Base-by-base conservation (phyloP, 2,113 vertebrate genomes). In the Ancistrus triradiatus region DNA sequence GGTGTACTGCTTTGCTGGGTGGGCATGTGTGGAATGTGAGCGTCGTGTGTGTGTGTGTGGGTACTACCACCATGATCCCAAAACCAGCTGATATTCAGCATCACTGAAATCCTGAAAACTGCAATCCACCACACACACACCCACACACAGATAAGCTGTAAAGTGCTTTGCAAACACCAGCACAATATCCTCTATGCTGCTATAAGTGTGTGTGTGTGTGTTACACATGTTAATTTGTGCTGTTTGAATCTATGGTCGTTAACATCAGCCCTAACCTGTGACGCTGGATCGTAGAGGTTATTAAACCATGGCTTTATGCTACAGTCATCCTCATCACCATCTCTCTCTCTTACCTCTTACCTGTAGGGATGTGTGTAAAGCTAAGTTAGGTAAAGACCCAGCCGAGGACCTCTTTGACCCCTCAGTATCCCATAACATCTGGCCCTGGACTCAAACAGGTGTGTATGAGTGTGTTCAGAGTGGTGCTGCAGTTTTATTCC, bases 401-500 rank as follows among this genome's bases (percentile, higher is more conserved):
- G 75, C 66, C n/a, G n/a, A n/a, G 48, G 67, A 42, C 19, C 3
- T 65, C 0, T 17, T 4, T 3, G 59, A 78, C 52, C 70, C 72
- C 11, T 19, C 75, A 15, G 70, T 60, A 28, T 67, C 71, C 35
- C 71, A 76, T 1, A 17, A 66, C 68, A 53, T 75, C 50, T 72
- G 76, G 72, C 68, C 66, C 1, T 78, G 68, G 73, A 85, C 46
- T 71, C 79, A 71, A 67, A 76, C 79, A 67, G 83, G 83, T 77
- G 15, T 43, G 61, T 50, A 9, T 19, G 27, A 25, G 4, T 33
- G 3, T 27, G 35, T 61, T 35, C 33, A 25, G 27, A 24, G 33
- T 58, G 14, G 25, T n/a, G 22, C n/a, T 19, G 2, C 17, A 47
- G 42, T 25, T 22, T 25, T 25, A 18, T 22, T 22, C 47, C 18